Evolutionary conservation across 2,113 vertebrate genomes (phyloP), one percentile per base, ranked within the genome.

Genomic region (Euleptes europaea): DNA sequence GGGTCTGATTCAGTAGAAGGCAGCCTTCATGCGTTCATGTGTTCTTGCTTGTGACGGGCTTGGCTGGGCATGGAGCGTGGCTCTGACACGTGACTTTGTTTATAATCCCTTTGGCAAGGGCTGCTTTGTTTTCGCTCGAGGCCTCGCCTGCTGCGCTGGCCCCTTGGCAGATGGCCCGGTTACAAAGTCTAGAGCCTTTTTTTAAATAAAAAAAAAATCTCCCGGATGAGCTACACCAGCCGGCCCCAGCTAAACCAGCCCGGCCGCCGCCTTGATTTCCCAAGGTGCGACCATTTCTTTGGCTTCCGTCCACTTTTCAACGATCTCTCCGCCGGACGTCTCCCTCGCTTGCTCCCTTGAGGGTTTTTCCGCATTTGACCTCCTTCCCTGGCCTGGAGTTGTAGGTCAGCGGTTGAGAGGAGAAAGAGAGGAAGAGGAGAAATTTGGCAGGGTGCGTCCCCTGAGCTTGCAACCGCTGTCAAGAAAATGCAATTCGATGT

Each of bases 351-450:
- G 13, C 38, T 71, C 47, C 11, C 33, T 54, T 7, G 5, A 57
- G 54, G 33, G 65, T 81, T 47, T 81, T 81, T 70, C 35, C 4
- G 17, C 5, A 14, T 17, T 17, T 54, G 51, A 23, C 60, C 60
- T 63, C 19, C 67, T 40, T 79, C 35, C 47, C 31, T 15, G 33
- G 77, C 15, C 7, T 17, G 79, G 78, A 80, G 23, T 73, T 80
- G 42, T 85, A 73, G 77, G 84, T 85, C 77, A 80, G 40, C 49
- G 42, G 57, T 66, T 60, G 66, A 84, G 63, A 79, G 4, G 33
- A 67, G 73, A 54, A 13, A 78, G 74, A 35, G 65, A 13, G 54
- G 40, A 79, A 85, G 42, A 33, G 67, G 69, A 65, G 57, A 31
- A 49, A 38, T 80, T 85, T 73, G 77, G 84, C 70, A 71, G 54